Evolutionary conservation across 2,888 invertebrate species (phyloP).

Genomic region (Tupiocoris notatus): DNA sequence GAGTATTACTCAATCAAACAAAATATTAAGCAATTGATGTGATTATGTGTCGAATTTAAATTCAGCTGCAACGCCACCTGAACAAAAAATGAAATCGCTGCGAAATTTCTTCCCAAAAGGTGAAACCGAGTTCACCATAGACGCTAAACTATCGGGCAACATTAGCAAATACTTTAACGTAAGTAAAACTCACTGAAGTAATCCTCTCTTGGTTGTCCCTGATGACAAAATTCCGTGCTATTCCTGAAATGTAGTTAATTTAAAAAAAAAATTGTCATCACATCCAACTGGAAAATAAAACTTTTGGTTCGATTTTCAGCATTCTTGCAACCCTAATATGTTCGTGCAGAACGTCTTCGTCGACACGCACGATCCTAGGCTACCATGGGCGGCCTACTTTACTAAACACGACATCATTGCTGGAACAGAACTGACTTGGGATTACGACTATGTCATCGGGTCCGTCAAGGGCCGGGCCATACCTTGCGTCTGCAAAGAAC

Average conservation of each 20-base stretch:
- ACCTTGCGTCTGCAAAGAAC: background rate
- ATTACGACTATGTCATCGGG: conserved; percentile 95
- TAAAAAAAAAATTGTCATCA: no score
- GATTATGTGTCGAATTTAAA: no score
- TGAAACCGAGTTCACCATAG: conserved; percentile 90
- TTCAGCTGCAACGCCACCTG: no score
- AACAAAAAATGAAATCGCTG: conserved; percentile 2
- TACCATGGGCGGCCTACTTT: conserved; percentile 92
- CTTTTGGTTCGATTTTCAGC: no score
- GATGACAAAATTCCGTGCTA: no score
- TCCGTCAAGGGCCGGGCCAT: conserved; percentile 63
- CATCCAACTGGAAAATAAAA: no score
- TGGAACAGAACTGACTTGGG: conserved; percentile 95
- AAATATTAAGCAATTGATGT: no score
- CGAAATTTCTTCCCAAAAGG: conserved; percentile 55
- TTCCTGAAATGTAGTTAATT: no score
- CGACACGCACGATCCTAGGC: conserved; percentile 95
- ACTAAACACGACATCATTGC: conserved; percentile 80
- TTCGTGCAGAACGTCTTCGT: conserved; percentile 99
- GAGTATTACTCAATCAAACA: no score
- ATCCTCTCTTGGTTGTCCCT: background rate
- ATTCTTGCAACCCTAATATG: conserved; percentile 92
- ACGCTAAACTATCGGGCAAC: conserved; percentile 94
- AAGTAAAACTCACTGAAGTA: conserved; percentile 55
- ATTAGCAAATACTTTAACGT: conserved; percentile 95